Evolutionary conservation across 1,140 invertebrate species (phyloP).

Genomic region (Plectrocnemia conspersa): DNA sequence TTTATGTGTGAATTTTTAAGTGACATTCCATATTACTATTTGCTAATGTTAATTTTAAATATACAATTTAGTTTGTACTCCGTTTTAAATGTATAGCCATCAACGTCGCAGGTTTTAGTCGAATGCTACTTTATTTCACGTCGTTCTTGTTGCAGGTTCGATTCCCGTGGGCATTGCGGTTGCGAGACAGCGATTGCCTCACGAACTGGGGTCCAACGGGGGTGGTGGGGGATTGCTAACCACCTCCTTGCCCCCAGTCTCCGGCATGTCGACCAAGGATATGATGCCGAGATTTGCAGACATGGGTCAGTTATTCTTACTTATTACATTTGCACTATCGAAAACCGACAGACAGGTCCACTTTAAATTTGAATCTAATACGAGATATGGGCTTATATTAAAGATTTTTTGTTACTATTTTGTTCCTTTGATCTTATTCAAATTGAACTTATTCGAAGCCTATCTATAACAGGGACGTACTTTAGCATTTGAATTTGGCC

Average conservation of each 20-base stretch:
- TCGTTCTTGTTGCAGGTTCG: slow-evolving; percentile 45
- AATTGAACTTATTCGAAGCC: too few relatives aligned
- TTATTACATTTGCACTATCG: not conserved
- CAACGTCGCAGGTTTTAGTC: too few relatives aligned
- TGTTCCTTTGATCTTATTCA: too few relatives aligned
- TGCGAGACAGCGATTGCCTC: slow-evolving; percentile 68
- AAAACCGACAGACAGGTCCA: not conserved
- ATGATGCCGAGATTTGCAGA: slow-evolving; percentile 51
- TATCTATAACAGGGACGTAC: too few relatives aligned
- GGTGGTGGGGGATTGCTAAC: slow-evolving; percentile 36
- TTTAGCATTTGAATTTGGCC: too few relatives aligned
- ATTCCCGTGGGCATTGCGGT: slow-evolving; percentile 84
- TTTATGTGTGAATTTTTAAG: too few relatives aligned
- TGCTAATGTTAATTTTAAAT: too few relatives aligned
- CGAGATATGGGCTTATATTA: not conserved
- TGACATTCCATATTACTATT: too few relatives aligned
- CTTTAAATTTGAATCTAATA: not conserved
- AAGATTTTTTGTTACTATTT: too few relatives aligned
- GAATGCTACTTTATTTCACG: slow-evolving; percentile 1
- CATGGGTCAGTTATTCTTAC: slow-evolving; percentile 49
- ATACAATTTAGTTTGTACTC: too few relatives aligned
- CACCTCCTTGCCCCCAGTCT: slow-evolving; percentile 41
- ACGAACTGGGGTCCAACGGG: slow-evolving; percentile 43
- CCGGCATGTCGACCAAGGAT: slow-evolving; percentile 39
- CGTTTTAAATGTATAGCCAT: too few relatives aligned